phyloP scores from a whole-genome alignment of 2,113 vertebrate genomes.

The Sphyrna mokarran region DNA sequence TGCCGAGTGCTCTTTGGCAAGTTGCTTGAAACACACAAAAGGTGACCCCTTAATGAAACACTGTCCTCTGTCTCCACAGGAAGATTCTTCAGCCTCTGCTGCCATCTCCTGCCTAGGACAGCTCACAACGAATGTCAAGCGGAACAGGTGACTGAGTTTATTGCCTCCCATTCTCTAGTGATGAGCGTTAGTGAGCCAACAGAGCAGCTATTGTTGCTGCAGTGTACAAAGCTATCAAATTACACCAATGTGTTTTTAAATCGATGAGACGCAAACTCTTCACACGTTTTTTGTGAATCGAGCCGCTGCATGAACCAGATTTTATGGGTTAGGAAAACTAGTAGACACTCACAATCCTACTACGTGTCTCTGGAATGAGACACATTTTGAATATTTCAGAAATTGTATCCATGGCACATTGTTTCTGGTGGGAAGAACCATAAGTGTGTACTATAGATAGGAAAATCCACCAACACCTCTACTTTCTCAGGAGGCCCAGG shows the following conservation, averaged over 20 bases:
- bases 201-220: background rate
- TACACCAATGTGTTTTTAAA: background rate
- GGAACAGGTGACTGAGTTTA: background rate
- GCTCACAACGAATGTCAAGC: background rate
- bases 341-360: background rate
- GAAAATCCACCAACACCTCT: too few species aligned
- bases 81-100: slow-evolving; percentile 16
- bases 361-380: background rate
- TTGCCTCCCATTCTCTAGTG: background rate
- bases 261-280: background rate
- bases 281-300: background rate
- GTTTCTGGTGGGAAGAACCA: too few species aligned
- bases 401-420: background rate
- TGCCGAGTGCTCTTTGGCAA: background rate
- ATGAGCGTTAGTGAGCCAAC: background rate
- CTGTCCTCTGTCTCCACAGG: background rate
- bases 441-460: too few species aligned
- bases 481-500: too few species aligned
- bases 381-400: background rate
- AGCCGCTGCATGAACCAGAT: background rate
- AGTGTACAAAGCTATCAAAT: background rate
- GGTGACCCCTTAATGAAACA: background rate
- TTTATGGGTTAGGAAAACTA: background rate
- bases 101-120: background rate
- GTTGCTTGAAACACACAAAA: background rate